Evolutionary conservation across 2,888 invertebrate species (phyloP), one percentile per base, ranked within the genome.

Genomic region (Lymantria dispar): DNA sequence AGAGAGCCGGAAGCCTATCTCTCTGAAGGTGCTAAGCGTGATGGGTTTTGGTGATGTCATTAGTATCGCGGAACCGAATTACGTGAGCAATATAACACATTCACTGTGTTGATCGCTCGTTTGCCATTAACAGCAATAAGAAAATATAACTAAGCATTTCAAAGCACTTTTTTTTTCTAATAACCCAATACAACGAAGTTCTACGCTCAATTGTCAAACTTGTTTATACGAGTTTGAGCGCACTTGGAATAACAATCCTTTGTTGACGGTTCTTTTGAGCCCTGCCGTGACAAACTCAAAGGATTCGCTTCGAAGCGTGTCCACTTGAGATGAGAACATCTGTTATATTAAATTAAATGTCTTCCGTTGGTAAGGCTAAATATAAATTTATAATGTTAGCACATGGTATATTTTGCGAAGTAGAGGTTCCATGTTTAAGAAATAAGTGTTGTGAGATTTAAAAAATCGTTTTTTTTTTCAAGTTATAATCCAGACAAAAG

Each of bases 221-320:
- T 83, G 77, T 84, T 83, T 84, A 75, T 74, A 78, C 74, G 83
- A 79, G 72, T 85, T 80, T 69, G 75, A 78, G 78, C 76, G 77
- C 87, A 85, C 83, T 84, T 85, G 85, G 72, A 85, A 85, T 79
- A 87, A 87, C 86, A 87, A 77, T 76, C 77, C 76, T 80, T 84
- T 83, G 81, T 82, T 80, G 80, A 76, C 76, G 76, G 78, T 80
- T 80, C 80, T 83, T 83, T 86, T 84, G 85, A 77, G 70, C 64
- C 78, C 80, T 68, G 56, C 70, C 64, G 77, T 80, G 81, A 85
- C 85, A 69, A 79, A 75, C 76, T 87, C 86, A 86, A 87, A 88
- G 87, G 85, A 82, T 81, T 83, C 75, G 74, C 79, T 69, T 60
- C 74, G 74, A 74, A 69, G 72, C 83, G 72, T 80, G 82, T 70